Base-by-base conservation (phyloP, 2,113 vertebrate genomes). In the Cercopithecus mona region DNA sequence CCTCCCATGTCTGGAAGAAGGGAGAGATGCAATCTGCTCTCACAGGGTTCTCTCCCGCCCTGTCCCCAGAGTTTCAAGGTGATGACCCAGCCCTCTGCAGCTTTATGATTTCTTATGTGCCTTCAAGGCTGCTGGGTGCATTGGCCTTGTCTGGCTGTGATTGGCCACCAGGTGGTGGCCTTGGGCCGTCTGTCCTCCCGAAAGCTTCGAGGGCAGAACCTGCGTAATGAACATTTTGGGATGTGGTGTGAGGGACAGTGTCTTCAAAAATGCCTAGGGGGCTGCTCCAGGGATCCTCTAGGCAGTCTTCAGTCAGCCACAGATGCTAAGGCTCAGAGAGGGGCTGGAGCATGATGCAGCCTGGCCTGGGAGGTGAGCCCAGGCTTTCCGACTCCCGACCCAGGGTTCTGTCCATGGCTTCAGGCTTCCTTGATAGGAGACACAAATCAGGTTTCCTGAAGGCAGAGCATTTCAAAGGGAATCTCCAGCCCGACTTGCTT, bases 161-260 rank as follows among this genome's bases (percentile, higher is more conserved):
- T 6, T 30, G 35, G 59, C 92, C 97, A 96, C 90, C 20, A 96
- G 93, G 90, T 88, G 98, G 95, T 38, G 40, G 22, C 22, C n/a
- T 20, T 12, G 92, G 38, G 14, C 79, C 55, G 0, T 52, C 32
- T 27, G 30, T 10, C 11, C 0, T 18, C 16, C 17, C 2, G 3
- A 50, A 23, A 2, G 48, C 48, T 23, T 8, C 2, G 0, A 22
- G 0, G 6, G 23, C 43, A 5, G 45, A 75, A 6, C 18, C 80
- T 1, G 50, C 25, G 1, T 0, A 25, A 32, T 18, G 23, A 52
- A 14, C 35, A 2, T 40, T 14, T 9, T 0, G 22, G 61, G 10
- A 22, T 7, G 80, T 20, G 10, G 4, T 13, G 8, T 0, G 5
- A 83, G 84, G 17, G 55, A 4, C 48, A 35, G 13, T n/a, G 48